Base-by-base conservation (phyloP, 2,888 invertebrate genomes). In the Tachystola acroxantha region DNA sequence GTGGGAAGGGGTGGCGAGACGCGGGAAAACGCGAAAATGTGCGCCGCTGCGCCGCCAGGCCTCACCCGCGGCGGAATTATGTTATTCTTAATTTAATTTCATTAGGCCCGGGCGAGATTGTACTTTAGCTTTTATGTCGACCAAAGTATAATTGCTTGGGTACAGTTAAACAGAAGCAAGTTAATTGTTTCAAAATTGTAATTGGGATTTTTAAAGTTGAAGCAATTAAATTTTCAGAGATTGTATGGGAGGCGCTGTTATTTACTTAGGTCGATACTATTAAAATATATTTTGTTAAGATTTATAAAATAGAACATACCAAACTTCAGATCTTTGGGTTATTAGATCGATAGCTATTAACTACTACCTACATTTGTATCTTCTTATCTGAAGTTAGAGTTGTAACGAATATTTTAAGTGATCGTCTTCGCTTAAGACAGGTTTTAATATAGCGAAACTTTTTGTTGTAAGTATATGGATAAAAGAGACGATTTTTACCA, bases 31-130 rank as follows among this genome's bases (percentile, higher is more conserved):
- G 41, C 37, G 42, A 50, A 53, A 52, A 41, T 46, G 44, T 46
- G 47, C 46, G 34, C 43, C 33, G 33, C 22, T 11, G 27, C 35
- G 32, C 10, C 33, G 11, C 33, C 46, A 22, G 20, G 27, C 35
- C 35, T 11, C 33, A 12, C 33, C 46, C 45, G 26, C 24, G 53
- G 53, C 59, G 57, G 66, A 62, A 72, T 75, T 68, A 67, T 73
- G 75, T 77, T 77, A 74, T 79, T 78, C 76, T 78, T 77, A 70
- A 79, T 81, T 79, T 78, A 75, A 78, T 81, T 81, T 81, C 78
- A 80, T 79, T 77, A 78, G 71, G 67, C 71, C 43, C 42, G 45
- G 55, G 57, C 54, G 71, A 70, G 78, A 80, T 76, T 75, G 75
- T 54, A 45, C 53, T 44, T 36, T 25, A 48, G 50, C 48, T 46